Percentiles rank a stretch among this genome's conserved stretches.
Conservation (phyloP, 1,140 invertebrate genomes). For the Potamilus streckersoni region DNA sequence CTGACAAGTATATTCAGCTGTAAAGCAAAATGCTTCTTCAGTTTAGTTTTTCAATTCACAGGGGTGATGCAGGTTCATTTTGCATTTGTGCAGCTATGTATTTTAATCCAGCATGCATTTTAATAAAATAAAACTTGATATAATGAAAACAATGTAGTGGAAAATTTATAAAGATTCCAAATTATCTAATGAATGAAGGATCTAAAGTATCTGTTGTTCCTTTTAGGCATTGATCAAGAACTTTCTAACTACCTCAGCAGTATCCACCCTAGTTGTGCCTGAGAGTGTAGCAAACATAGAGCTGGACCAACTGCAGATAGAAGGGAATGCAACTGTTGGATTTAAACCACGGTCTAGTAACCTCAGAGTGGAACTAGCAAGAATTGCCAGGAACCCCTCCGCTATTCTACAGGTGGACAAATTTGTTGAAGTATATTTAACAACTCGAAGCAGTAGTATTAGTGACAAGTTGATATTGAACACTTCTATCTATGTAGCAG, state of each 20-base stretch:
- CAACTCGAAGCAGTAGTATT: constrained; percentile 24
- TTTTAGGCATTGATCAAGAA: constrained; percentile 30
- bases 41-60: too few species aligned
- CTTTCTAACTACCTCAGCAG: constrained; percentile 20
- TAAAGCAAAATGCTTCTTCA: too few species aligned
- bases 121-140: too few species aligned
- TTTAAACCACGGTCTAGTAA: constrained; percentile 24
- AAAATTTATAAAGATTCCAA: too few species aligned
- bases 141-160: too few species aligned
- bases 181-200: too few species aligned
- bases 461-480: constrained; percentile 20
- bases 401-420: constrained; percentile 32
- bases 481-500: constrained; percentile 35
- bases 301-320: constrained; percentile 35
- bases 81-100: too few species aligned
- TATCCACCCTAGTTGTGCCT: constrained; percentile 33
- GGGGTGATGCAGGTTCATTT: too few species aligned
- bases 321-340: constrained; percentile 20
- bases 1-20: too few species aligned
- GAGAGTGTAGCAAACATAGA: constrained; percentile 25
- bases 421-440: constrained; percentile 33
- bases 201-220: background rate
- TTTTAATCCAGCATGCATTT: too few species aligned
- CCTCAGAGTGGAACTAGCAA: constrained; percentile 30
- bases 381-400: constrained; percentile 24